These are phyloP conservation scores for Zaprionus lachaisei DNA, from an alignment of 1,140 invertebrate species.

Conservation along the genomic window DNA sequence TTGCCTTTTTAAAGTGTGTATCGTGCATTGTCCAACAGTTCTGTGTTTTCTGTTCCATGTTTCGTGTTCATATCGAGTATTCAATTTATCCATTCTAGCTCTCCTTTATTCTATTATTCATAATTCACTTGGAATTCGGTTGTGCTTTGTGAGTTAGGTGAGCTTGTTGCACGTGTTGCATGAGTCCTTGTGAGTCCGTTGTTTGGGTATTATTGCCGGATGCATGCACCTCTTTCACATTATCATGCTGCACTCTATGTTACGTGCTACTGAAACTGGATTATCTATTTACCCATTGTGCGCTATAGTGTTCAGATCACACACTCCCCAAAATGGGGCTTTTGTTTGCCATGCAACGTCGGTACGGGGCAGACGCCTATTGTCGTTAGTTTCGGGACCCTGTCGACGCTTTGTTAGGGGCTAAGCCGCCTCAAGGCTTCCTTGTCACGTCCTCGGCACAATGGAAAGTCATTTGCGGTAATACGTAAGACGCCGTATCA, in stretches of 20 bases:
- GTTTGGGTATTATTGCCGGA: no score
- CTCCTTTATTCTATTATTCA: not conserved
- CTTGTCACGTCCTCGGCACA: constrained; percentile 24
- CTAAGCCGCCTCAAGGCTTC: not conserved
- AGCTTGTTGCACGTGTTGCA: constrained; percentile 6
- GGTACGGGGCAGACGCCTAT: not conserved
- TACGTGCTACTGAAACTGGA: not conserved
- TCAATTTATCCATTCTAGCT: not conserved
- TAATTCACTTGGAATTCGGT: constrained; percentile 2
- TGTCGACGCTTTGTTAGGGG: not conserved
- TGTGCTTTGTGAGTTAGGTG: not conserved
- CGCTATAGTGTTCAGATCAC: not conserved
- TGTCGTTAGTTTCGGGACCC: constrained; percentile 4
- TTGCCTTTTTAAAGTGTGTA: not conserved
- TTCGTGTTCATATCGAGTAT: not conserved
- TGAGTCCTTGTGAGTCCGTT: not conserved
- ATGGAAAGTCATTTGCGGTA: constrained; percentile 33
- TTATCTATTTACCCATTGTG: not conserved
- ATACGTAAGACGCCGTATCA: constrained; percentile 23
- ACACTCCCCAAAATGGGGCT: not conserved
- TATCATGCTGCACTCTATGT: not conserved
- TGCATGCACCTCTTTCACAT: not conserved
- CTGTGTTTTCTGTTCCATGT: no score
- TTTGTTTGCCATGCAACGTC: not conserved
- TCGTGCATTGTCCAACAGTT: not conserved